phyloP scores from a whole-genome alignment of 2,888 invertebrate species.

The Epirrhoe tristata region DNA sequence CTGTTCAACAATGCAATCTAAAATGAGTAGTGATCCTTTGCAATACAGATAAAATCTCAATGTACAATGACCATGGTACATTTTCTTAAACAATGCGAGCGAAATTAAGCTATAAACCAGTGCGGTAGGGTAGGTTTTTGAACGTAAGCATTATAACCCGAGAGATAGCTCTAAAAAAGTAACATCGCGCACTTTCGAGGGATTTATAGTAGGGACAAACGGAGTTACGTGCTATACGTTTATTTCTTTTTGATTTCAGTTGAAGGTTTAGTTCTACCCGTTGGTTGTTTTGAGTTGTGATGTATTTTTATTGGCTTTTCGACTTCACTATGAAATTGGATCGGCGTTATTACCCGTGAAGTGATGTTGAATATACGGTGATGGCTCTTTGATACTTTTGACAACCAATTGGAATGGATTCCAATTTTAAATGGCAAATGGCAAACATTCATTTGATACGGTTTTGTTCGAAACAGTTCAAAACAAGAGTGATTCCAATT shows the following conservation, averaged over 20 bases:
- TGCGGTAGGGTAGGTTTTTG: constrained; percentile 7
- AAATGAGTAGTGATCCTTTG: constrained; percentile 19
- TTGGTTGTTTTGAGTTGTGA: constrained; percentile 34
- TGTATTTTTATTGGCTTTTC: constrained; percentile 36
- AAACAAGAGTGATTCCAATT: not conserved
- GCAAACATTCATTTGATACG: not conserved
- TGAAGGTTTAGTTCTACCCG: constrained; percentile 21
- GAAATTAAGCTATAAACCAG: constrained; percentile 1
- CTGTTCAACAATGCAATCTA: constrained; percentile 25
- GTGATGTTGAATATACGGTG: constrained; percentile 10
- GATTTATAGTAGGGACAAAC: constrained; percentile 50
- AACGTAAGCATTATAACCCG: constrained; percentile 11
- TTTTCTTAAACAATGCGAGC: constrained; percentile 13
- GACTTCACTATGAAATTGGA: constrained; percentile 16
- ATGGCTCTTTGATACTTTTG: constrained; percentile 10
- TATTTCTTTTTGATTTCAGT: constrained; percentile 46
- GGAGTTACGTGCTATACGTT: constrained; percentile 50
- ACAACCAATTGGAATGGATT: constrained; percentile 1
- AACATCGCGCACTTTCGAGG: constrained; percentile 40
- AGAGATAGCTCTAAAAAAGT: constrained; percentile 31
- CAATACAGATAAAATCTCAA: constrained; percentile 27
- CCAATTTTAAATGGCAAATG: constrained; percentile 10
- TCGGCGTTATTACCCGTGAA: constrained; percentile 10
- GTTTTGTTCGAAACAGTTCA: not conserved
- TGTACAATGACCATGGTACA: constrained; percentile 17